Base-by-base conservation (phyloP, 2,797 vertebrate species). In the Oceanodroma leucorhoa region DNA sequence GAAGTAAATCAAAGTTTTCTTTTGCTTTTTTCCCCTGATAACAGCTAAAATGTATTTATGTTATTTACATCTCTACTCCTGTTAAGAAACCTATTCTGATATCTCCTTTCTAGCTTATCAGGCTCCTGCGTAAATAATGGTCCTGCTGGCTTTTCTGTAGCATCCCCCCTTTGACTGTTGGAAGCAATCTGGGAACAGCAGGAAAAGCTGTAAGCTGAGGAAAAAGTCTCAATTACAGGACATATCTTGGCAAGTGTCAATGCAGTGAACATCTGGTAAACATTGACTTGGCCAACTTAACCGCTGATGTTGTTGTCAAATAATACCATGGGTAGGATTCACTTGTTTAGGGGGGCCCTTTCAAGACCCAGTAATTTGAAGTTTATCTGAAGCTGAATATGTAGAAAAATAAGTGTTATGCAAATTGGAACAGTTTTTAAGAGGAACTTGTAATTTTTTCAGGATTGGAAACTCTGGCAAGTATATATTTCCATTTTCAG, bases 221-320 rank as follows among this genome's bases (percentile, higher is more conserved):
- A 66, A 80, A 80, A 80, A 53, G 55, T 89, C 89, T 96, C 87
- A 88, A 30, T 93, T 94, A 91, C 79, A 94, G 90, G 72, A 89
- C 61, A 54, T 77, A 53, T n/a, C 73, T 96, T 92, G 71, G 87
- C 89, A 81, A 94, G 69, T 81, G 46, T 71, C 71, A 87, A 7
- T 30, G 54, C 60, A 91, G 48, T 4, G 87, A 85, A 89, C 91
- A 85, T 95, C 67, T 90, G 94, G 79, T 71, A 90, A 93, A 89
- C 57, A 80, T 75, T 53, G 67, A 83, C 65, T 67, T 67, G 79
- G 76, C 69, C 83, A 88, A 71, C 45, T 65, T 57, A 70, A 82
- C 45, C 40, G 20, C 76, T 43, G 34, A 40, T 89, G 27, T 9
- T 78, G 57, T 83, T 90, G 60, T 89, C 64, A 81, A 67, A 85